Conservation (phyloP, 2,797 vertebrate species). For the Microchirus variegatus region DNA sequence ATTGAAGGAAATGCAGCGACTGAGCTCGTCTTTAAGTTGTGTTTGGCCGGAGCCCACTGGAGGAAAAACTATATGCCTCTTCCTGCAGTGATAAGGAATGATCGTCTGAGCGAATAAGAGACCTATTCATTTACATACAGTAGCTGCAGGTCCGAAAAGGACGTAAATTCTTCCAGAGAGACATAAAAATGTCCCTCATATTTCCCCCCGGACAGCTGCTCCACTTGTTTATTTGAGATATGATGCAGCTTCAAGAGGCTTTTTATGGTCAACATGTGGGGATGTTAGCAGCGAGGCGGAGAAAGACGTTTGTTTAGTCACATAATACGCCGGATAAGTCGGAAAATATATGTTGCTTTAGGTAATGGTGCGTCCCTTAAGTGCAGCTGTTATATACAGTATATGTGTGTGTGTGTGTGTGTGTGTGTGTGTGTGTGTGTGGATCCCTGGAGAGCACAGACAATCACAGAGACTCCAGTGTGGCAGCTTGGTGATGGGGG, state of each 20-base stretch:
- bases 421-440: too few species aligned
- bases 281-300: constrained; percentile 31
- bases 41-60: constrained; percentile 59
- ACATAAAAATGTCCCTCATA: constrained; percentile 13
- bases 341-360: constrained; percentile 28
- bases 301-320: constrained; percentile 10
- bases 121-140: constrained; percentile 16
- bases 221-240: constrained; percentile 32
- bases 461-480: constrained; percentile 22
- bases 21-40: constrained; percentile 54
- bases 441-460: constrained; percentile 43
- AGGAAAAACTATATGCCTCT: constrained; percentile 69
- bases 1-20: constrained; percentile 56
- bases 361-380: constrained; percentile 18
- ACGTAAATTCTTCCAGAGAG: constrained; percentile 36
- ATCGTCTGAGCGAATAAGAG: constrained; percentile 62
- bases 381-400: constrained; percentile 3
- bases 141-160: constrained; percentile 42
- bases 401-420: too few species aligned
- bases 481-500: constrained; percentile 21
- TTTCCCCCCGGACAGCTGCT: constrained; percentile 10
- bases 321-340: constrained; percentile 13
- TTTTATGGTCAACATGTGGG: constrained; percentile 50
- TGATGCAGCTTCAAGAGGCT: constrained; percentile 37
- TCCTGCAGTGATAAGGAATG: constrained; percentile 68